phyloP scores from a whole-genome alignment of 2,797 vertebrate species.

The Knipowitschia caucasica region DNA sequence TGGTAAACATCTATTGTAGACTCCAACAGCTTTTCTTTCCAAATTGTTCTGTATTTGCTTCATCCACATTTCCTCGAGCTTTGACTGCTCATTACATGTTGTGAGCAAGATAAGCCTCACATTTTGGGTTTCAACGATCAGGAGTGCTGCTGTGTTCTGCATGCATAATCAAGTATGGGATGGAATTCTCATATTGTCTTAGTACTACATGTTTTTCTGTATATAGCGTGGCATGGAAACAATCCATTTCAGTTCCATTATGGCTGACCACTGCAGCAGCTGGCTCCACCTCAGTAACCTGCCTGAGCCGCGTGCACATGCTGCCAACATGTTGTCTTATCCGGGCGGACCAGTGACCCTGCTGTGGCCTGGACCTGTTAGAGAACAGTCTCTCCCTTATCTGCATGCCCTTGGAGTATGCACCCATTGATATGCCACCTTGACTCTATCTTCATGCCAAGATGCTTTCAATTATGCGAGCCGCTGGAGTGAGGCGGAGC shows the following conservation, averaged over 20 bases:
- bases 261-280: conserved; percentile 41
- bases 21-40: too few relatives aligned
- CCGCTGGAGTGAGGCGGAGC: conserved; percentile 77
- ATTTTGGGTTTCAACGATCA: conserved; percentile 20
- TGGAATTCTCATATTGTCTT: too few relatives aligned
- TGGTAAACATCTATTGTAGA: too few relatives aligned
- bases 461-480: conserved; percentile 81
- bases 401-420: conserved; percentile 78
- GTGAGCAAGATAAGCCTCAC: conserved; percentile 18
- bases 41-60: too few relatives aligned
- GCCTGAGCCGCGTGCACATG: conserved; percentile 54
- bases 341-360: conserved; percentile 59
- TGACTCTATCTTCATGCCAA: conserved; percentile 81
- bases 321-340: conserved; percentile 41
- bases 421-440: conserved; percentile 76
- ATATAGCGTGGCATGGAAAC: conserved; percentile 26
- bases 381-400: conserved; percentile 67
- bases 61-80: too few relatives aligned
- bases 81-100: too few relatives aligned
- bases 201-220: too few relatives aligned
- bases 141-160: conserved; percentile 20
- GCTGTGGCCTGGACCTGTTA: conserved; percentile 64
- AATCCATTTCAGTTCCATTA: conserved; percentile 38
- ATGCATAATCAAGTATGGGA: conserved; percentile 43
- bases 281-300: conserved; percentile 42